phyloP scores from a whole-genome alignment of 2,797 vertebrate species.

The Microhierax caerulescens region DNA sequence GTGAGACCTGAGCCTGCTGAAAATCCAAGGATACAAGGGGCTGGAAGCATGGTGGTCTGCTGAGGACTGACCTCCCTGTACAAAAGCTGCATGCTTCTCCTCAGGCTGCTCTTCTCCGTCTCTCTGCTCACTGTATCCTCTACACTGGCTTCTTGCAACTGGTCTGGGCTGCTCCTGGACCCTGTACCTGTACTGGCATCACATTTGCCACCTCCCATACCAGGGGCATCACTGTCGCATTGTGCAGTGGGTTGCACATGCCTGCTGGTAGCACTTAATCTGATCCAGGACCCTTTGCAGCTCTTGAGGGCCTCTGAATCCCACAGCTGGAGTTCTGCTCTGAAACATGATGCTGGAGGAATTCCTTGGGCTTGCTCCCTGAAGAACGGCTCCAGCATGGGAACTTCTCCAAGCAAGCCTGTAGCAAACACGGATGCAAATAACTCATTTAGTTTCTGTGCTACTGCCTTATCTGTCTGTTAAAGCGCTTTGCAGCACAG shows the following conservation, averaged over 20 bases:
- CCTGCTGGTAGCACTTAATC: background rate
- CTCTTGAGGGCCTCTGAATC: background rate
- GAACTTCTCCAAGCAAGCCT: background rate
- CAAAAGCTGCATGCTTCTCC: accelerated
- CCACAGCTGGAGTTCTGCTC: background rate
- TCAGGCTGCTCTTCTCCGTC: background rate
- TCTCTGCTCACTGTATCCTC: background rate
- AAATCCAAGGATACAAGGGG: background rate
- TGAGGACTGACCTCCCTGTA: background rate
- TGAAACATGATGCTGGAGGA: background rate
- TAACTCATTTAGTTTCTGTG: background rate
- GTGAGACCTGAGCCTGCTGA: background rate
- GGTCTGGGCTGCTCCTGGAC: background rate
- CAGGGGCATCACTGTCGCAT: accelerated
- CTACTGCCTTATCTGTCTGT: background rate
- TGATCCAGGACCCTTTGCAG: background rate
- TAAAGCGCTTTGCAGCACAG: background rate
- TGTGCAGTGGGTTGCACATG: background rate
- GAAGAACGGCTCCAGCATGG: background rate
- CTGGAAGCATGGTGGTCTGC: background rate
- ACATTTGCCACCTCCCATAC: too few species aligned
- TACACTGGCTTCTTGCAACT: background rate
- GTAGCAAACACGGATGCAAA: background rate
- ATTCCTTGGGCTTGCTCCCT: background rate
- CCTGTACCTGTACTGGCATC: background rate